Base-by-base conservation (phyloP, 2,797 vertebrate genomes). In the Chrysocyon brachyurus region DNA sequence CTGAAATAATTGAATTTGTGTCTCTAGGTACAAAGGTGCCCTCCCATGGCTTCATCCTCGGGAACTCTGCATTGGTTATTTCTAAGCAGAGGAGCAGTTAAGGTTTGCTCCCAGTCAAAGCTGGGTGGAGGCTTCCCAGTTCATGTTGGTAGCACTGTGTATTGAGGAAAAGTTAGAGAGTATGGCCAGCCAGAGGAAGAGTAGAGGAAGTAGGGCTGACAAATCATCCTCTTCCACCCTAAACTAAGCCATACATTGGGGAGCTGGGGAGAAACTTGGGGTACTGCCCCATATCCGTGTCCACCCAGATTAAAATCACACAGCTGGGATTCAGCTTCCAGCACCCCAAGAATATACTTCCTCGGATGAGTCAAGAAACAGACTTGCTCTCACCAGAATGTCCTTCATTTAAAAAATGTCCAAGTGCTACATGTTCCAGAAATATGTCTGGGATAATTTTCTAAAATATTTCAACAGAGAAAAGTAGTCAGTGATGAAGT, bases 391-490 rank as follows among this genome's bases (percentile, higher is more conserved):
- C 57, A 12, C 31, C 81, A 68, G 78, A 96, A 88, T 96, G 81
- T 64, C 57, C 92, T 88, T 92, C 28, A 11, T 66, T 17, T 19
- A 59, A 90, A 86, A 72, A 31, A 36, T 22, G 46, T 88, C 40
- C 10, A n/a, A 36, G n/a, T 68, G 73, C 54, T 36, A 36, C 66
- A 54, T 79, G 70, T 92, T 97, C 82, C 94, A 97, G 92, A 97
- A 89, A 95, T 94, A 72, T 91, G 63, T 95, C 95, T 86, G 78
- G 78, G 70, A 11, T 91, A 83, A 94, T 96, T 96, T 94, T 95
- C 85, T 94, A 91, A 97, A 90, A 63, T 70, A 89, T 94, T 95
- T 95, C 68, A 86, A 54, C 79, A 81, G 36, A 54, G 57, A 86
- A 81, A 84, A 91, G 85, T 64, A 95, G 52, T 85, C 21, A 22